Evolutionary conservation across 2,888 invertebrate genomes (phyloP), one percentile per base, ranked within the genome.

Genomic region (Escarpia spicata): DNA sequence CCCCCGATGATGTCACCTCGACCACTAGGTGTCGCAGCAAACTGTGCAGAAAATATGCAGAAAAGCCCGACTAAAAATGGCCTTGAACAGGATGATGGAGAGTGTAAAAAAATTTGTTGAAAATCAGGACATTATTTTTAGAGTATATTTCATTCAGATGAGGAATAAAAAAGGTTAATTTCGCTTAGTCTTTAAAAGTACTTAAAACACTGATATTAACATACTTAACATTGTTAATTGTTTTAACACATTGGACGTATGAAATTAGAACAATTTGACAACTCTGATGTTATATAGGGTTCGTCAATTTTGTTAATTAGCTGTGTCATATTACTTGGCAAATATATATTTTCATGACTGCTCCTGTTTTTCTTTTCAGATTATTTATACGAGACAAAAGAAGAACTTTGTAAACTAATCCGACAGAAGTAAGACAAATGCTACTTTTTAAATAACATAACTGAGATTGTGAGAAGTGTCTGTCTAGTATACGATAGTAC

Each of bases 401-500:
- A 75, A 75, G 75, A 75, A 75, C 75, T 75, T 75, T 75, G 75
- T 75, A 75, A 75, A 26, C 75, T 75, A 75, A 75, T 75, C 75
- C n/a, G 75, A 75, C 75, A 75, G 75, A 75, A 75, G 75, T 75
- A 75, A 75, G 75, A 26, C 75, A 75, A 19, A 75, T n/a, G n/a
- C 3, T 75, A 75, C 75, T 75, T 75, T 26, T 75, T n/a, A 75
- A 4, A 26, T n/a, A 75, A 26, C n/a, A n/a, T n/a, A 75, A 75
- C n/a, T 4, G 6, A 75, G 19, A 26, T 26, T 26, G 52, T 52
- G 3, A 75, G 6, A 75, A 6, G 2, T 75, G 26, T 75, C 52
- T 52, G 52, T 52, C 52, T 52, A 12, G 9, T 52, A 52, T 12
- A 52, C 12, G 52, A 37, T 37, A 37, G 37, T 37, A 37, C 37